Evolutionary conservation across 2,888 invertebrate genomes (phyloP), one percentile per base, ranked within the genome.

Genomic region (Entomobrya proxima): DNA sequence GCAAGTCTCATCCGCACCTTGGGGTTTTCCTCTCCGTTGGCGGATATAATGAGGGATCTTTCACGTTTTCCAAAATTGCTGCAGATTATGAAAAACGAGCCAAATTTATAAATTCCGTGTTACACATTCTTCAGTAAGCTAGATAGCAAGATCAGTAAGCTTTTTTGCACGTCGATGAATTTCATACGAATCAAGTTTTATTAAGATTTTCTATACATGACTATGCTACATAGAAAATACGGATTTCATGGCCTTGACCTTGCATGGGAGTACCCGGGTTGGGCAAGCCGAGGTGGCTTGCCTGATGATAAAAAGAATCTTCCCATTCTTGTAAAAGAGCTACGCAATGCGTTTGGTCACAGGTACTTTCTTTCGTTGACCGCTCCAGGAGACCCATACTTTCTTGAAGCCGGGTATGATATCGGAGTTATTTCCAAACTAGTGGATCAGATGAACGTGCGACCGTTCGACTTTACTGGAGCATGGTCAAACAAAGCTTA

Each of bases 401-500:
- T 40, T 7, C 69, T 72, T 2, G 6, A 7, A 0, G 27, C 27
- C 0, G 79, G 67, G 1, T 80, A 80, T n/a, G 32, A 80, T 13
- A 5, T 80, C 3, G 13, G 24, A 21, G 35, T n/a, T 2, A 92
- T 97, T 15, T 94, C 95, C 84, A 95, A 95, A 90, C 93, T 96
- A 90, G 92, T 97, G 79, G 97, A 97, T 91, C 94, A 95, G 80
- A 93, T 97, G 52, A 96, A 97, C 90, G 94, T 97, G 91, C 97
- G 97, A 96, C 95, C 96, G 87, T 97, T 97, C 91, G 97, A 97
- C 92, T 97, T 96, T 91, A n/a, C 69, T 32, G 84, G 84, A 27
- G 13, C 44, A 18, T 84, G 84, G 84, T 30, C 7, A 11, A 35
- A 44, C 7, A 47, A 24, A 3, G 37, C 86, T 18, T 55, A 55